Conservation (phyloP, 2,888 invertebrate genomes). For the Cordilura impudica region DNA sequence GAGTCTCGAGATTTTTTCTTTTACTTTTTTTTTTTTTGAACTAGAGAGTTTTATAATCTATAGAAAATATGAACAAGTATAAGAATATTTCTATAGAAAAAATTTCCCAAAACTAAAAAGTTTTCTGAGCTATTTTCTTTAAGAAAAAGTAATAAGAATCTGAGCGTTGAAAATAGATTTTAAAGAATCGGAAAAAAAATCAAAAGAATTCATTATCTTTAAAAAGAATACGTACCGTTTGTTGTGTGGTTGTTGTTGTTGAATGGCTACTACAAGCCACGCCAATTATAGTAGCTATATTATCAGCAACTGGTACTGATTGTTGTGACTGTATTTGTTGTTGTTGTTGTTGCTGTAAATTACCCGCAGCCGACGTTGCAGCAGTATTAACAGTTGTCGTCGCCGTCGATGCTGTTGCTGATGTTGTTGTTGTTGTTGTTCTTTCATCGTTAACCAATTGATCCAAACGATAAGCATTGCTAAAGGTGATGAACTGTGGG, state of each 20-base stretch:
- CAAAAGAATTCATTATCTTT: not conserved
- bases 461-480: constrained; percentile 85
- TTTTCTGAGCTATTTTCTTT: too few relatives aligned
- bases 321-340: constrained; percentile 62
- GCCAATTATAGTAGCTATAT: constrained; percentile 66
- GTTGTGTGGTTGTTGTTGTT: constrained; percentile 60
- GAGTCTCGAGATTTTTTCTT: too few relatives aligned
- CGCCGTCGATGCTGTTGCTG: constrained; percentile 55
- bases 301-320: constrained; percentile 65
- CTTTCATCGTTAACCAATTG: constrained; percentile 79
- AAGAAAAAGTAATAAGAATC: too few relatives aligned
- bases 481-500: constrained; percentile 85
- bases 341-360: constrained; percentile 59
- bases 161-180: too few relatives aligned
- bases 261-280: constrained; percentile 52
- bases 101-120: too few relatives aligned
- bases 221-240: constrained; percentile 50
- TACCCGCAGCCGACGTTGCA: constrained; percentile 53
- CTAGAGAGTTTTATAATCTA: too few relatives aligned
- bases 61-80: too few relatives aligned
- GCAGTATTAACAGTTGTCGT: constrained; percentile 69
- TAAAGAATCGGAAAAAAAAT: not conserved
- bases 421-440: constrained; percentile 61
- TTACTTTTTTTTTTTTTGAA: too few relatives aligned
- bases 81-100: too few relatives aligned